These are phyloP conservation scores for Habropoda laboriosa DNA, from an alignment of 1,140 invertebrate species.

Conservation along the genomic window DNA sequence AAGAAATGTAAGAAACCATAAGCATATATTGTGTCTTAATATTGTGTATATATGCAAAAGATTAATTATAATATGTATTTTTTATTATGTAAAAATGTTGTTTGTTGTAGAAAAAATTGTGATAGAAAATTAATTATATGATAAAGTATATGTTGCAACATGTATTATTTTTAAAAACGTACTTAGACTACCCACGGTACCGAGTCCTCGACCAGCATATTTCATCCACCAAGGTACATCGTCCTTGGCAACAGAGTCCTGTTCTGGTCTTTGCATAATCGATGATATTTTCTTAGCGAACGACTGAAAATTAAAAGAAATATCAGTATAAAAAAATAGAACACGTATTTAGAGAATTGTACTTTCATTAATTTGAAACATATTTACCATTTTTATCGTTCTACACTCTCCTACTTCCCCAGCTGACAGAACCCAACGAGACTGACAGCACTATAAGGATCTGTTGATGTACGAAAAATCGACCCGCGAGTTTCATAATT, in stretches of 20 bases:
- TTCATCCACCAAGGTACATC: constrained; percentile 94
- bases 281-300: constrained; percentile 89
- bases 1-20: background rate
- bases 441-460: constrained; percentile 53
- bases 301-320: constrained; percentile 83
- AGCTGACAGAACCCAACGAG: constrained; percentile 66
- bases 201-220: constrained; percentile 91
- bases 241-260: constrained; percentile 88
- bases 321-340: background rate
- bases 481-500: constrained; percentile 54
- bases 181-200: constrained; percentile 92
- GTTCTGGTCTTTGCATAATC: constrained; percentile 89
- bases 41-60: constrained; percentile 1
- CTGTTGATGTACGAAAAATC: constrained; percentile 65
- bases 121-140: background rate
- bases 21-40: background rate
- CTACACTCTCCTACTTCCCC: constrained; percentile 44
- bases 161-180: constrained; percentile 76
- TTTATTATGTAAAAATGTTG: background rate
- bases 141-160: background rate
- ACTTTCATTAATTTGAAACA: constrained; percentile 23
- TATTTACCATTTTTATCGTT: constrained; percentile 60
- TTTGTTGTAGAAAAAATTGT: background rate
- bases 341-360: background rate
- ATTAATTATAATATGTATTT: background rate